These are phyloP conservation scores for Pharmacophagus antenor DNA, from an alignment of 2,888 invertebrate species.

Conservation along the genomic window DNA sequence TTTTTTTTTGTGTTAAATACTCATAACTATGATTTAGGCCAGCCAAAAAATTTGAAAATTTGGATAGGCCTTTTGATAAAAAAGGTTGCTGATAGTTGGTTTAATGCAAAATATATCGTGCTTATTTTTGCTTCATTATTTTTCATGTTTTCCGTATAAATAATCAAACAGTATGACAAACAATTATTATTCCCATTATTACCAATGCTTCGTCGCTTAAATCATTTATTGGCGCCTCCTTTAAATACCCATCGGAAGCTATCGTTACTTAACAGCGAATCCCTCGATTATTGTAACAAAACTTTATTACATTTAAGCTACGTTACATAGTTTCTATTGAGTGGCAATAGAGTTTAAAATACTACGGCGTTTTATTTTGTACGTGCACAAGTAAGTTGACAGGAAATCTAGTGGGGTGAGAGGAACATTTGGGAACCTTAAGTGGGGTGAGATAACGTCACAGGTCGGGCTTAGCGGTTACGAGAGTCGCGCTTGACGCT, in stretches of 20 bases:
- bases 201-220: not conserved
- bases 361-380: conserved; percentile 2
- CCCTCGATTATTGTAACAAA: conserved; percentile 46
- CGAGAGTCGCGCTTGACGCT: conserved; percentile 71
- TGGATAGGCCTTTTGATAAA: no score
- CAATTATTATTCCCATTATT: not conserved
- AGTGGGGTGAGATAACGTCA: conserved; percentile 67
- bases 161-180: no score
- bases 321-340: not conserved
- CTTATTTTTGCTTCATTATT: no score
- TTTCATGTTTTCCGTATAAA: no score
- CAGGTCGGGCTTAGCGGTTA: conserved; percentile 74
- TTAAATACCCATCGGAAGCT: conserved; percentile 42
- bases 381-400: conserved; percentile 21
- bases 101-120: no score
- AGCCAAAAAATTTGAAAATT: no score
- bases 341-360: conserved; percentile 12
- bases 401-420: conserved; percentile 33
- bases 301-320: conserved; percentile 29
- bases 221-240: conserved; percentile 5
- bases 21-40: no score
- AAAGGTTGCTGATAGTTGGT: no score
- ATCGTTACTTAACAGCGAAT: conserved; percentile 56
- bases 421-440: conserved; percentile 40
- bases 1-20: no score